A percentile compares a stretch with the other conserved stretches of the same genome.
Evolutionary conservation across 2,888 invertebrate genomes (phyloP).

Genomic region (Ctena decussata): DNA sequence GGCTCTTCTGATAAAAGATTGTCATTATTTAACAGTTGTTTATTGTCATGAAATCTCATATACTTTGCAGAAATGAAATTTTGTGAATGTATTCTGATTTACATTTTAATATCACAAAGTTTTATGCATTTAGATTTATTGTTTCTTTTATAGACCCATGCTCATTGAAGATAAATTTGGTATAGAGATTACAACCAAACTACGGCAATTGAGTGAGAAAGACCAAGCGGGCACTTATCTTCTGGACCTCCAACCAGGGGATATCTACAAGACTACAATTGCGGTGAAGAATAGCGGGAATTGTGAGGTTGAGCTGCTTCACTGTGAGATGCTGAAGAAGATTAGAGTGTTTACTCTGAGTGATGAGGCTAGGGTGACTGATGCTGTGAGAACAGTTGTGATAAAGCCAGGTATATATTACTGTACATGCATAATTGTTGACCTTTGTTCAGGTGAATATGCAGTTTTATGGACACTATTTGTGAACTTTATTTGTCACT

Average conservation of each 20-base stretch:
- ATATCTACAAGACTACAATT: slow-evolving; percentile 42
- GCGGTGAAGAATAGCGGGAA: slow-evolving; percentile 60
- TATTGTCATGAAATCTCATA: too few species aligned
- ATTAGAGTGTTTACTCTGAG: slow-evolving; percentile 72
- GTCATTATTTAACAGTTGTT: too few species aligned
- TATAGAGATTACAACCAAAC: slow-evolving; percentile 51
- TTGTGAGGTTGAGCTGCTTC: slow-evolving; percentile 56
- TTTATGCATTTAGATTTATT: too few species aligned
- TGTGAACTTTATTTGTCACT: too few species aligned
- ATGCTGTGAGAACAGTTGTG: slow-evolving; percentile 40
- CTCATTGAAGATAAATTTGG: slow-evolving; percentile 62
- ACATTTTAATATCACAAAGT: too few species aligned
- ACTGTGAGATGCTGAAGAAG: slow-evolving; percentile 76
- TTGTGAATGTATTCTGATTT: too few species aligned
- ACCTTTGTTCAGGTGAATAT: too few species aligned
- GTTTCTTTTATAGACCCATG: slow-evolving; percentile 47
- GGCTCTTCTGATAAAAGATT: too few species aligned
- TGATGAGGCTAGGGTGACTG: slow-evolving; percentile 69
- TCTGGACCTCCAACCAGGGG: slow-evolving; percentile 56
- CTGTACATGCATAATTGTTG: too few species aligned
- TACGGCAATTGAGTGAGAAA: slow-evolving; percentile 1
- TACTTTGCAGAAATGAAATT: too few species aligned
- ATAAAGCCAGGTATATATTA: slow-evolving; percentile 73
- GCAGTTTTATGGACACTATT: too few species aligned
- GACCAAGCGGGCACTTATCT: slow-evolving; percentile 52